A percentile compares a stretch with the other conserved stretches of the same genome.
These are phyloP conservation scores for Lerema accius DNA, from an alignment of 1,140 invertebrate genomes.

Conservation along the genomic window DNA sequence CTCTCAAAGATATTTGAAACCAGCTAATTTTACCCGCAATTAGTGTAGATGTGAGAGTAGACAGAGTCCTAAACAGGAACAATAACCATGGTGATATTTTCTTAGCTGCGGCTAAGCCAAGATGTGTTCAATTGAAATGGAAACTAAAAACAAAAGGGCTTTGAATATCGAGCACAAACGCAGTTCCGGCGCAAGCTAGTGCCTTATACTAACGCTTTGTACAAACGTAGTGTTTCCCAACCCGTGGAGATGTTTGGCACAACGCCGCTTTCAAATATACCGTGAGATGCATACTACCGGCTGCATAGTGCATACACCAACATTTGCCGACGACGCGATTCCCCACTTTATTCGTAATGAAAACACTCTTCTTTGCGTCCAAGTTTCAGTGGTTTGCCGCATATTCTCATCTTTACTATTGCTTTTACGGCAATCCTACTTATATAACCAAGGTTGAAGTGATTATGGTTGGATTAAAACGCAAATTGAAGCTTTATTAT, in stretches of 20 bases:
- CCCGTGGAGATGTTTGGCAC: slow-evolving; percentile 37
- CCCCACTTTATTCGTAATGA: slow-evolving; percentile 26
- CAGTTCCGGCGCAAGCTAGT: slow-evolving; percentile 4
- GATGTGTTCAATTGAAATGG: neutral
- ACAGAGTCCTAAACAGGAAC: too few species aligned
- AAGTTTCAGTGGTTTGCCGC: neutral
- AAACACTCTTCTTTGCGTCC: slow-evolving; percentile 17
- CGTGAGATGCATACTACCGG: slow-evolving; percentile 26
- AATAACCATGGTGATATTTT: too few species aligned
- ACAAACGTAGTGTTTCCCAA: slow-evolving; percentile 32
- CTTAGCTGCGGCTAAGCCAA: slow-evolving; percentile 1
- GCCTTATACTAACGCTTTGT: slow-evolving; percentile 26
- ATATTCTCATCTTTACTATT: neutral
- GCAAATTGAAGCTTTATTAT: too few species aligned
- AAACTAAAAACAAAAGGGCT: slow-evolving; percentile 23
- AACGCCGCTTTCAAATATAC: slow-evolving; percentile 35
- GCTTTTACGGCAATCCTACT: neutral
- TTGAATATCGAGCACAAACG: slow-evolving; percentile 33
- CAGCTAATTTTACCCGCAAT: too few species aligned
- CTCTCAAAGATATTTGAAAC: too few species aligned
- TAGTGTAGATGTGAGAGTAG: too few species aligned
- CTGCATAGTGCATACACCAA: slow-evolving; percentile 38
- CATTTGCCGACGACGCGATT: slow-evolving; percentile 3
- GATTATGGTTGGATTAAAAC: neutral
- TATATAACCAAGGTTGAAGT: neutral